Conservation (phyloP, 64 coral and sea anemone species). For the Montipora capricornis region DNA sequence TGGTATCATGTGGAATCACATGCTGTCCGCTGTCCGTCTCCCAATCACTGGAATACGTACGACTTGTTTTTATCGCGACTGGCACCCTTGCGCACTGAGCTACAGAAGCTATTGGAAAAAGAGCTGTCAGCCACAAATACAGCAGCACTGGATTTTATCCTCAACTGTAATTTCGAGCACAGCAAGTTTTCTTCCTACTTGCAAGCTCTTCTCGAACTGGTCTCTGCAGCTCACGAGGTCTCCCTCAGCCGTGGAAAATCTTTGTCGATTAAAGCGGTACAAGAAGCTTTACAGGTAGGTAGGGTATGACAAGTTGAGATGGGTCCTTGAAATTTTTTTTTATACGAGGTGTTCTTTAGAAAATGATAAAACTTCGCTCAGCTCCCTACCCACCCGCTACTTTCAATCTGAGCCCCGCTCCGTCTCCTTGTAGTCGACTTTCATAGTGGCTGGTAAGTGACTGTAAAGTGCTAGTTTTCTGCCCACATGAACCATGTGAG, state of each 20-base stretch:
- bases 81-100: constrained; percentile 74
- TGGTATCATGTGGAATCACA: constrained; percentile 36
- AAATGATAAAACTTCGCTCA: too few relatives aligned
- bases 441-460: too few relatives aligned
- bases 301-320: too few relatives aligned
- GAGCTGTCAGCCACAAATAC: constrained; percentile 87
- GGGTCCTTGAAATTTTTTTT: too few relatives aligned
- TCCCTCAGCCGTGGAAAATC: constrained; percentile 28
- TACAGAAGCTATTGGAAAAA: constrained; percentile 91
- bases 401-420: too few relatives aligned
- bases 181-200: constrained; percentile 94
- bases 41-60: constrained; percentile 17
- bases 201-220: constrained; percentile 86
- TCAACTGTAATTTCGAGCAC: constrained; percentile 97
- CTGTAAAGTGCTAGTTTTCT: too few relatives aligned
- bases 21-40: background rate
- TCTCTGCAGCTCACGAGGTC: constrained; percentile 77
- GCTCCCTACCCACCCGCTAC: too few relatives aligned
- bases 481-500: too few relatives aligned
- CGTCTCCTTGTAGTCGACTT: too few relatives aligned
- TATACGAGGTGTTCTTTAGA: too few relatives aligned
- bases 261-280: constrained; percentile 2
- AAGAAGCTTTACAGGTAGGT: constrained; percentile 34
- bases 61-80: constrained; percentile 72
- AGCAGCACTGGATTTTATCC: constrained; percentile 87